Percentiles rank a stretch among this genome's conserved stretches.
phyloP scores from a whole-genome alignment of 2,797 vertebrate genomes.

The Sphaeramia orbicularis region DNA sequence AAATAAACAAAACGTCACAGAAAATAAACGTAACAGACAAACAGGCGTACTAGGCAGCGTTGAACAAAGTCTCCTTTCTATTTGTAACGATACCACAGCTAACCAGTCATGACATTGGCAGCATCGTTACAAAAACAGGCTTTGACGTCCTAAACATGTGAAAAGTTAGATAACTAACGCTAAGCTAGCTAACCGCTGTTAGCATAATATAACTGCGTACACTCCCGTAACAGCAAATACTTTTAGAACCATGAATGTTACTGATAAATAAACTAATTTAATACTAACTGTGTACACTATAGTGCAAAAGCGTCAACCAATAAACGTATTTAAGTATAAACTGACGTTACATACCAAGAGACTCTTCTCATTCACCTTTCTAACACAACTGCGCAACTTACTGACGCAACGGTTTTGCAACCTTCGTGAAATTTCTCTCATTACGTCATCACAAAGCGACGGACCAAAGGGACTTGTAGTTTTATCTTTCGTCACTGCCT shows the following conservation, averaged over 20 bases:
- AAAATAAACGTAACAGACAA: neutral
- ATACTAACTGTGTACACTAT: fast-evolving
- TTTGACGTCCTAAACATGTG: no score
- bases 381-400: constrained; percentile 50
- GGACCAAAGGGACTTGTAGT: constrained; percentile 54
- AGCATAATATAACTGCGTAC: neutral
- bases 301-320: fast-evolving
- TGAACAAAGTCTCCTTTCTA: no score
- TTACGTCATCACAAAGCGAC: constrained; percentile 66
- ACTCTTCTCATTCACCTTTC: constrained; percentile 60
- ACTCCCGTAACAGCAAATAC: neutral
- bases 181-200: constrained; percentile 27
- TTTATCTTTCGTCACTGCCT: neutral
- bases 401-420: constrained; percentile 74
- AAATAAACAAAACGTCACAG: neutral
- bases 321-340: neutral
- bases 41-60: neutral
- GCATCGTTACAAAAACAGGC: no score
- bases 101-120: no score
- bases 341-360: constrained; percentile 41
- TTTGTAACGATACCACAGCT: no score
- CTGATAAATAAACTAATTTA: fast-evolving
- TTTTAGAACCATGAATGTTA: fast-evolving
- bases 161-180: neutral
- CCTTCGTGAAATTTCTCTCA: constrained; percentile 65